Conservation (phyloP, 2,888 invertebrate species). For the Autographa pulchrina region DNA sequence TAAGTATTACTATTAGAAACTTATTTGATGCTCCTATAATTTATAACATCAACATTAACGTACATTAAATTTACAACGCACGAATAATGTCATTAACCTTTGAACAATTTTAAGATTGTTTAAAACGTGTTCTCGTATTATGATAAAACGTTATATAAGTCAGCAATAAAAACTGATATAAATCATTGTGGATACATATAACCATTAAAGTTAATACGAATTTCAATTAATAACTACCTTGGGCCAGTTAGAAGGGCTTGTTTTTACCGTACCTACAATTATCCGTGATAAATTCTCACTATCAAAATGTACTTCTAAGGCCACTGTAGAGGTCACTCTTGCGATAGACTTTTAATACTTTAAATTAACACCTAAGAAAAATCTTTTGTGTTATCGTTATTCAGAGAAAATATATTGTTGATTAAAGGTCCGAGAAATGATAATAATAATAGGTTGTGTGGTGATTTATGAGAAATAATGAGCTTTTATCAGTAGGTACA, state of each 20-base stretch:
- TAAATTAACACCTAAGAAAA: not conserved
- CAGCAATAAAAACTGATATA: conserved; percentile 44
- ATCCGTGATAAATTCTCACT: conserved; percentile 51
- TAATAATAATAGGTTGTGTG: not conserved
- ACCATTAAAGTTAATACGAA: conserved; percentile 51
- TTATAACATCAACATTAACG: conserved; percentile 14
- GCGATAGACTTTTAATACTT: conserved; percentile 14
- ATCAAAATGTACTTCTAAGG: conserved; percentile 42
- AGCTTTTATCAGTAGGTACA: not conserved
- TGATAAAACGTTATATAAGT: conserved; percentile 39
- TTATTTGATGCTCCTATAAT: not conserved
- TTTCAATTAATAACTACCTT: conserved; percentile 65
- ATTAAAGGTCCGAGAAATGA: not conserved
- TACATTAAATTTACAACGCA: conserved; percentile 26
- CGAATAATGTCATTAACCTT: conserved; percentile 27
- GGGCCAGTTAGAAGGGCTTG: conserved; percentile 74
- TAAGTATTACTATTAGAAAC: conserved; percentile 2
- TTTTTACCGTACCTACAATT: conserved; percentile 43
- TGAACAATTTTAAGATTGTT: conserved; percentile 30
- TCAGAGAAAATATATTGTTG: not conserved
- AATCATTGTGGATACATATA: conserved; percentile 50
- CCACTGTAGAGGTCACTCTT: conserved; percentile 51
- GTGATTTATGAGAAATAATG: not conserved
- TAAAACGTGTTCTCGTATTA: conserved; percentile 35
- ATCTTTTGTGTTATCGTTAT: not conserved